Conservation (phyloP, 2,113 vertebrate species). For the Cyprinus carpio region DNA sequence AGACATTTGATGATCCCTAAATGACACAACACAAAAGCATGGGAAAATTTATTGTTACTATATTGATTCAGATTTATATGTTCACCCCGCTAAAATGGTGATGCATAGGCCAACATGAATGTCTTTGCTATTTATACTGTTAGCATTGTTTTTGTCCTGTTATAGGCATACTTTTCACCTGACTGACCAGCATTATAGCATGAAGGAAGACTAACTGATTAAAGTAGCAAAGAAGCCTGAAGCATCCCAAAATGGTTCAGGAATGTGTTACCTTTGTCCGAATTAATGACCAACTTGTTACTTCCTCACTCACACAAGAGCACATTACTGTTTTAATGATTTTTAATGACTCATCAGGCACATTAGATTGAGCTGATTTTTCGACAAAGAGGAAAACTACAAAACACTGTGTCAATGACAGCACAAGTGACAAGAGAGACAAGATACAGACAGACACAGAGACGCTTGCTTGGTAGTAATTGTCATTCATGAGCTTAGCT, state of each 20-base stretch:
- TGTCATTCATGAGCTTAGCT: slow-evolving; percentile 55
- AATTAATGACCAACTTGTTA: not conserved
- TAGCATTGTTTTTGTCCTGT: not conserved
- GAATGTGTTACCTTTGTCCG: slow-evolving; percentile 2
- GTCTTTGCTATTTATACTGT: not conserved
- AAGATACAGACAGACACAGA: not conserved
- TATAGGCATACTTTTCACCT: not conserved
- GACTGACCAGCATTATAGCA: too few relatives aligned
- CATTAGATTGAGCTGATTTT: not conserved
- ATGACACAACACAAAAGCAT: not conserved
- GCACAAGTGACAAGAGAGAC: not conserved
- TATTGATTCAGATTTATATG: not conserved
- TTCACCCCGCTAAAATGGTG: not conserved
- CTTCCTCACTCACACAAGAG: not conserved
- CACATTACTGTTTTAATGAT: slow-evolving; percentile 29
- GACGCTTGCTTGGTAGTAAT: slow-evolving; percentile 40
- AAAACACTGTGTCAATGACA: not conserved
- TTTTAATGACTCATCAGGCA: slow-evolving; percentile 21
- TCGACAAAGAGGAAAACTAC: not conserved
- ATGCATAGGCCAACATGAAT: not conserved
- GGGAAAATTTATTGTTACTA: not conserved
- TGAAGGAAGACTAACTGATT: not conserved
- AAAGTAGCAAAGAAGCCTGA: not conserved
- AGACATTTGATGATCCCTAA: not conserved
- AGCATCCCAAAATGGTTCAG: not conserved